phyloP scores from a whole-genome alignment of 2,113 vertebrate species.

The Oryzias celebensis region DNA sequence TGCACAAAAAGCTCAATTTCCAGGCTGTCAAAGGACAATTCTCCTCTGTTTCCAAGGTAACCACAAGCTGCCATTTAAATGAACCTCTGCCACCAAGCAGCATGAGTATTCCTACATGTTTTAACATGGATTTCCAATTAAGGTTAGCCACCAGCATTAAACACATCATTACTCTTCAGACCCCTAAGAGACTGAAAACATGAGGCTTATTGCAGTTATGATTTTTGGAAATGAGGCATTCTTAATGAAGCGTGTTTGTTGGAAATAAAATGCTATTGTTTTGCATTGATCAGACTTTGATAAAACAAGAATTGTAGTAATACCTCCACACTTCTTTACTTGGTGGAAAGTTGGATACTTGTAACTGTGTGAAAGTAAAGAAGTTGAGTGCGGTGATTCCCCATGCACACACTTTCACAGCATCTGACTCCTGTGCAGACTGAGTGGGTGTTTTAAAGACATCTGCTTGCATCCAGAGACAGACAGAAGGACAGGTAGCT shows the following conservation, averaged over 20 bases:
- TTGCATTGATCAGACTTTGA: no score
- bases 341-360: no score
- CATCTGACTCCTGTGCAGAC: neutral
- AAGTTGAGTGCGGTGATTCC: neutral
- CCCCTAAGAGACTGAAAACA: conserved; percentile 9
- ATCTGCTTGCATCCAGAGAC: conserved; percentile 15
- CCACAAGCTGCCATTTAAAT: conserved; percentile 21
- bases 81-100: conserved; percentile 16
- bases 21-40: conserved; percentile 20
- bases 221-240: conserved; percentile 38
- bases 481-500: conserved; percentile 23
- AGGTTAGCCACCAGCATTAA: conserved; percentile 14
- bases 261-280: conserved; percentile 10
- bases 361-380: neutral
- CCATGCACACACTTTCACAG: neutral
- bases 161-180: conserved; percentile 23
- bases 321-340: no score
- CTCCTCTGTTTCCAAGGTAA: conserved; percentile 56
- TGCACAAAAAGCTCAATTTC: conserved; percentile 30
- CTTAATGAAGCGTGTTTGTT: conserved; percentile 30
- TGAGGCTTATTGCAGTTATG: conserved; percentile 18
- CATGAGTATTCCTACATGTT: conserved; percentile 22
- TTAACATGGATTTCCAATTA: conserved; percentile 50
- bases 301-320: no score
- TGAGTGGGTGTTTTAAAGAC: conserved; percentile 34